Base-by-base conservation (phyloP, 2,888 invertebrate species). In the Morpho deidamia region DNA sequence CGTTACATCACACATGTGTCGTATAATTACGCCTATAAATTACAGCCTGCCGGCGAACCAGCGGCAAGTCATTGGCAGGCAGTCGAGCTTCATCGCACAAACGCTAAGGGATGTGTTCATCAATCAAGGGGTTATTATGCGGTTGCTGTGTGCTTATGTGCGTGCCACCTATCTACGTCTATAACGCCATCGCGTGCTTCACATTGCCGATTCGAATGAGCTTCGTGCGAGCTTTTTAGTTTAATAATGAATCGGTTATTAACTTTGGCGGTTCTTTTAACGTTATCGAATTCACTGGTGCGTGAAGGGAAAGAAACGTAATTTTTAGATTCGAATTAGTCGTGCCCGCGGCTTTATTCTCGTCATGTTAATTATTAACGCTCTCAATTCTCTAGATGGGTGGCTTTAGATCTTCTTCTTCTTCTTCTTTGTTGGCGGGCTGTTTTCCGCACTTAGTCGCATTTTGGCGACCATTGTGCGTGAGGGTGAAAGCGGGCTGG, bases 51-150 rank as follows among this genome's bases (percentile, higher is more conserved):
- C 8, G 8, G 62, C 58, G 35, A 58, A 55, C 45, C 45, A 56
- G 50, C 55, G 45, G 59, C 60, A 65, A 65, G 61, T 53, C 58
- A 56, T 55, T 51, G 63, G 51, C 57, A 56, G 60, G 62, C 65
- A 62, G 59, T 57, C 60, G 55, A 48, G 57, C 55, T 55, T 58
- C 61, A 59, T 61, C 60, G 59, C 54, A 58, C 59, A 54, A 58
- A 62, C 57, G 57, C 59, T 58, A 56, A 61, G 67, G 65, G 68
- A 66, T 65, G 63, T 67, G 62, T 66, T 67, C 68, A 69, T 68
- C 69, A 68, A 69, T 69, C 69, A 69, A 61, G 60, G 59, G 61
- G 67, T 68, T 66, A 69, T 67, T 69, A 67, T 65, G 68, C 62
- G 67, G 68, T 65, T 46, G 32, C 53, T 32, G 52, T 50, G 55